phyloP scores from a whole-genome alignment of 2,888 invertebrate genomes.

The Geotrupes spiniger region DNA sequence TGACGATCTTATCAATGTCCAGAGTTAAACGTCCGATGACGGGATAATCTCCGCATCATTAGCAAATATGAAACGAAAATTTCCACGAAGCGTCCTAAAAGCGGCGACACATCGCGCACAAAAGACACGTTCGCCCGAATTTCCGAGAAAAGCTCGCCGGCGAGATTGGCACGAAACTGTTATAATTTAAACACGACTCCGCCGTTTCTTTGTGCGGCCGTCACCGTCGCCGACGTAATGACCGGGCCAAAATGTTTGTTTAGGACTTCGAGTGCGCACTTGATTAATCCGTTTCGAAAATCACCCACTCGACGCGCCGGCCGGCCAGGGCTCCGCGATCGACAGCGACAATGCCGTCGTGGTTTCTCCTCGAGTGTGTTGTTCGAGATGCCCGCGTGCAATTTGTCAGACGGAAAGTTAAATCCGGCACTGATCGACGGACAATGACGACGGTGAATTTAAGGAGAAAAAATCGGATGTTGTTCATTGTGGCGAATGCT shows the following conservation, averaged over 20 bases:
- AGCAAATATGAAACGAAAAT: conserved; percentile 14
- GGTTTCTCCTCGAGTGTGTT: background rate
- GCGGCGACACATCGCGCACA: conserved; percentile 5
- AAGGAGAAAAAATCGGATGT: background rate
- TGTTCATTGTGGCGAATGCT: background rate
- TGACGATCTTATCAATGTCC: background rate
- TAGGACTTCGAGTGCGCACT: conserved; percentile 27
- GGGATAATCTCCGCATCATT: conserved; percentile 6
- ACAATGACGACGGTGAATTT: conserved; percentile 16
- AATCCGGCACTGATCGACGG: conserved; percentile 3
- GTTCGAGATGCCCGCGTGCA: too few species aligned
- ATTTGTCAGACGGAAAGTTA: too few species aligned
- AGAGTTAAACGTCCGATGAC: background rate
- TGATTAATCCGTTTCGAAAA: conserved; percentile 25
- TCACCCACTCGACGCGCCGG: conserved; percentile 12
- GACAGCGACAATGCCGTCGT: conserved; percentile 14
- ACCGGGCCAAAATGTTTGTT: conserved; percentile 31
- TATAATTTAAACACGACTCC: conserved; percentile 11
- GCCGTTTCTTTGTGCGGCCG: conserved; percentile 5
- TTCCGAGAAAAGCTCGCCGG: background rate
- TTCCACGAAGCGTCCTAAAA: conserved; percentile 12
- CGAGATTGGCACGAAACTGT: conserved; percentile 16
- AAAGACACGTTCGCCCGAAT: background rate
- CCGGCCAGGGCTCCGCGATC: conserved; percentile 8
- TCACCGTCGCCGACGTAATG: conserved; percentile 28